Evolutionary conservation across 2,888 invertebrate species (phyloP), one percentile per base, ranked within the genome.

Genomic region (Athrips mouffetella): DNA sequence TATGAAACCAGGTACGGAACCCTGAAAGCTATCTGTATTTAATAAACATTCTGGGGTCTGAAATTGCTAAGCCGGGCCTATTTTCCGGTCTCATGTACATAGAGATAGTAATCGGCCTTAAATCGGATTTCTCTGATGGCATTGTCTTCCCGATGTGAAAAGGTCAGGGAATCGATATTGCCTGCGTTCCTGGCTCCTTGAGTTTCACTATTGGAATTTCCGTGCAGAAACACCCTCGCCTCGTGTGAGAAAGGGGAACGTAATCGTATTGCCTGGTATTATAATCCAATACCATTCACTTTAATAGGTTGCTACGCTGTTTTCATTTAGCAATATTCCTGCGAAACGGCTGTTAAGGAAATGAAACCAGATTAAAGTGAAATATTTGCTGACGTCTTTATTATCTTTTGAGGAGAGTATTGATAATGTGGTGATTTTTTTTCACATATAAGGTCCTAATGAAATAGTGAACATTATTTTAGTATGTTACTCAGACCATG

Each of bases 51-150:
- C n/a, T n/a, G n/a, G n/a, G n/a, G n/a, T n/a, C n/a, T 7, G 15
- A 35, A 35, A 35, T 35, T 16, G 16, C 35, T 35, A 16, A 35
- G 10, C 25, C 16, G 11, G 4, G 49, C 58, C 64, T 54, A 63
- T 65, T 67, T 66, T 61, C 54, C 49, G 54, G 53, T 48, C 59
- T 60, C 57, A 61, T 62, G 56, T 66, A 59, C 61, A 63, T 65
- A 11, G 53, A 59, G 50, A 62, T 58, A 50, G 51, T 40, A 56
- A 63, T 61, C 55, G 46, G 48, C 11, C 44, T 47, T 39, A 50
- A 65, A 69, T 64, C 47, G 59, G 57, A 59, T 62, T 57, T 56
- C 58, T 27, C 47, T 59, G 60, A 63, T 60, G 54, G 55, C 59
- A 63, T 59, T 66, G 55, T 63, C 55, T 54, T 47, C 40, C 44